These are phyloP conservation scores for Pongo pygmaeus DNA, from an alignment of 2,113 vertebrate species.

Conservation along the genomic window DNA sequence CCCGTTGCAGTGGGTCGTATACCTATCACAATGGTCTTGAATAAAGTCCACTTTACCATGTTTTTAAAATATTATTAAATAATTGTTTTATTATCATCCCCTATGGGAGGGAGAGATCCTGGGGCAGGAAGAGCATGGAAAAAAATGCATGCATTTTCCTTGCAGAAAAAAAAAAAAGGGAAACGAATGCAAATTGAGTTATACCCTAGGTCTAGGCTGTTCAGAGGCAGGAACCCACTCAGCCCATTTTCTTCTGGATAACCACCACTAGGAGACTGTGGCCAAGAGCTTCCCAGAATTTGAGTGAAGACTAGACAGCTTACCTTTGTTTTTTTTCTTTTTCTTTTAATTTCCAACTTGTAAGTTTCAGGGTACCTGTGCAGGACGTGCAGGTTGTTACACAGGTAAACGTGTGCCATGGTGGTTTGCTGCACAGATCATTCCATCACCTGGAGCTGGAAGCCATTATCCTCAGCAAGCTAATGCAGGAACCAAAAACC, in stretches of 20 bases:
- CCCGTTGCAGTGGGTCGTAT: background rate
- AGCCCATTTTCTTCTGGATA: background rate
- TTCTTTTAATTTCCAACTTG: no score
- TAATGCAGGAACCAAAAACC: no score
- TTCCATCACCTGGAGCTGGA: no score
- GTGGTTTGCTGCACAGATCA: no score
- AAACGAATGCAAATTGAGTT: background rate
- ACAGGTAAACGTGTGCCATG: no score
- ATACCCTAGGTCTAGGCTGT: background rate
- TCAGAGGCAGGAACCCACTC: background rate
- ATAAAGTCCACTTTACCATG: no score
- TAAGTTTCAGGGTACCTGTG: no score
- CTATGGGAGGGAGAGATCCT: no score
- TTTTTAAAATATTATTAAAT: background rate
- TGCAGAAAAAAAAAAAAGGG: background rate
- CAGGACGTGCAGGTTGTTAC: no score
- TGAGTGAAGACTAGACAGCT: background rate
- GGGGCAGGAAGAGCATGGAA: background rate
- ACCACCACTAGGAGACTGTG: no score
- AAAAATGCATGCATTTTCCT: background rate
- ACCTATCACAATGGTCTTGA: background rate
- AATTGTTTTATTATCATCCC: background rate
- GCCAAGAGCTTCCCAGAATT: background rate
- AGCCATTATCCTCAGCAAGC: no score
- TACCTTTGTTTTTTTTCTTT: background rate